These are phyloP conservation scores for Alligator mississippiensis DNA, from an alignment of 2,113 vertebrate genomes.

Conservation along the genomic window DNA sequence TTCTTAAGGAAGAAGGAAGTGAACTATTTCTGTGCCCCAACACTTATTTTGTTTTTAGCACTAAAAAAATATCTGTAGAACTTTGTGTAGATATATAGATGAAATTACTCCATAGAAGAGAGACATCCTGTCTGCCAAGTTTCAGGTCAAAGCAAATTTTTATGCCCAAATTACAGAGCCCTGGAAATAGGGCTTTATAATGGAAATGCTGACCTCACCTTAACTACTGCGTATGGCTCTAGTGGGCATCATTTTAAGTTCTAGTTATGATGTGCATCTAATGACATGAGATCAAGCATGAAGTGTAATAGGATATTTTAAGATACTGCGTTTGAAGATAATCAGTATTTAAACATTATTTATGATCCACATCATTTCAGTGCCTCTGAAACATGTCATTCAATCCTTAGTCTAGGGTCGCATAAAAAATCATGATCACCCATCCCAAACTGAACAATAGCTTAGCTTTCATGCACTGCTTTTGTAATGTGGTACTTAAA, in stretches of 20 bases:
- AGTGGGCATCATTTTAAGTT: constrained; percentile 3
- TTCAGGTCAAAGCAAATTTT: constrained; percentile 47
- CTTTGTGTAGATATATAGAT: background rate
- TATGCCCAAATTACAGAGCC: background rate
- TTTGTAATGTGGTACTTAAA: background rate
- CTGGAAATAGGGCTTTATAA: constrained; percentile 13
- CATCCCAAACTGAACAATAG: constrained; percentile 7
- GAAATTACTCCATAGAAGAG: constrained; percentile 30
- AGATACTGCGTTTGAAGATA: constrained; percentile 41
- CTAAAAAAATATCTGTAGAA: background rate
- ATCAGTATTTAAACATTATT: constrained; percentile 25
- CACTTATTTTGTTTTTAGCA: constrained; percentile 5
- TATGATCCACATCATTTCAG: constrained; percentile 49
- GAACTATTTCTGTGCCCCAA: background rate
- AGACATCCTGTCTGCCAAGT: constrained; percentile 24
- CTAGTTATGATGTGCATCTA: constrained; percentile 33
- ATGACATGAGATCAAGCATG: constrained; percentile 16
- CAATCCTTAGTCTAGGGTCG: background rate
- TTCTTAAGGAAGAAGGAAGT: background rate
- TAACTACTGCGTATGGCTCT: constrained; percentile 4
- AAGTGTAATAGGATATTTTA: constrained; percentile 27
- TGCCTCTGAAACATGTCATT: constrained; percentile 35
- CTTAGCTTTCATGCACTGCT: constrained; percentile 6
- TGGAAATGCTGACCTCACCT: constrained; percentile 40
- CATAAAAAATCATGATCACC: background rate